These are phyloP conservation scores for Actenoides lindsayi DNA, from an alignment of 2,113 vertebrate genomes.

Conservation along the genomic window DNA sequence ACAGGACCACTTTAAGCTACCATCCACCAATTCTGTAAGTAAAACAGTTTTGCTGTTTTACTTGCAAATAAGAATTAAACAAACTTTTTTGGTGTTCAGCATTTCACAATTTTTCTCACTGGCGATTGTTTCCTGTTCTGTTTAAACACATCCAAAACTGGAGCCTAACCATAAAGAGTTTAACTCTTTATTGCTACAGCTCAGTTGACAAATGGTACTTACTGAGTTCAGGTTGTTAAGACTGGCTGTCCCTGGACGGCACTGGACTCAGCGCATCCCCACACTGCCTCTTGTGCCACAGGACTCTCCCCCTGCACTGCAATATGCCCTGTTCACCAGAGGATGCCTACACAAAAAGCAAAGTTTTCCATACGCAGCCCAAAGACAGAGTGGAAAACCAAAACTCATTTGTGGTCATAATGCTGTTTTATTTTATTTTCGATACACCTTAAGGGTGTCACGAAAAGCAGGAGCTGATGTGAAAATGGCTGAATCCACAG, in stretches of 20 bases:
- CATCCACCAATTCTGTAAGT: neutral
- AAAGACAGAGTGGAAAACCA: neutral
- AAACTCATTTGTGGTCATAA: neutral
- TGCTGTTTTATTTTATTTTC: neutral
- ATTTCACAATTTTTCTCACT: neutral
- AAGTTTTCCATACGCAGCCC: neutral
- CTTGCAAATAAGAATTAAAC: neutral
- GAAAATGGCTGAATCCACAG: neutral
- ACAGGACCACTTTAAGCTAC: neutral
- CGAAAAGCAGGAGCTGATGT: neutral
- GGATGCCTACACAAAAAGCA: neutral
- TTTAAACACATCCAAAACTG: neutral
- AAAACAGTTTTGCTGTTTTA: neutral
- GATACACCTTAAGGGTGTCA: neutral
- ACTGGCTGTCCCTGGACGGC: neutral
- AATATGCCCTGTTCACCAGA: neutral
- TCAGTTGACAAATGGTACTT: neutral
- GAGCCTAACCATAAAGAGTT: neutral
- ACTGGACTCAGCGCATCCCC: fast-evolving
- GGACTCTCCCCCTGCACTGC: neutral
- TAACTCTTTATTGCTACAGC: neutral
- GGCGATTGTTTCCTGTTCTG: neutral
- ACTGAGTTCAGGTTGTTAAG: neutral
- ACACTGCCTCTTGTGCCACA: neutral
- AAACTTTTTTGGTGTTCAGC: neutral